These are phyloP conservation scores for Manis crassicaudata DNA, from an alignment of 2,797 vertebrate species.

Conservation along the genomic window DNA sequence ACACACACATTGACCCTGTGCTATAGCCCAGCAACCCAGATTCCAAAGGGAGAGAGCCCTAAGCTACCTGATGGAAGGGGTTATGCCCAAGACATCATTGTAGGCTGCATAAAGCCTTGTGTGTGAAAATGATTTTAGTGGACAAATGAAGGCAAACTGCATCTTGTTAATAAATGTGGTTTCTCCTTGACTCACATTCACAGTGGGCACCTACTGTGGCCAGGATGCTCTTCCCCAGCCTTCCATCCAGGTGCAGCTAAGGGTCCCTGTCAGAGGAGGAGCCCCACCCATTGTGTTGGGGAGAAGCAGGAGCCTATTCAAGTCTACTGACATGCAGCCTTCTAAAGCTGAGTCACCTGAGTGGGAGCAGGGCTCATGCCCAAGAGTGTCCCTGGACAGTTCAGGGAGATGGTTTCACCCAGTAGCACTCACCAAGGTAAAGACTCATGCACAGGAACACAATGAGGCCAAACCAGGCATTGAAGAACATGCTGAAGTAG, in stretches of 20 bases:
- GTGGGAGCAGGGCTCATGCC: rapidly evolving
- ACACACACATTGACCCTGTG: background rate
- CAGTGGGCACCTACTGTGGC: background rate
- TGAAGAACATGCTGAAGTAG: slow-evolving; percentile 95
- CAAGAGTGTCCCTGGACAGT: background rate
- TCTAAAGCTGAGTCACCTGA: background rate
- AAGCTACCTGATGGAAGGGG: background rate
- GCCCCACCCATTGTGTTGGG: background rate
- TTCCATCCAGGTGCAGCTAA: background rate
- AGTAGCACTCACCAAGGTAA: slow-evolving; percentile 93
- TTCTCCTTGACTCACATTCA: background rate
- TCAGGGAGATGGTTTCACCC: background rate
- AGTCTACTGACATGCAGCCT: background rate
- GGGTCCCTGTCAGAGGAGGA: background rate
- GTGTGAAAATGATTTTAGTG: background rate
- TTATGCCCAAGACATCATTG: background rate
- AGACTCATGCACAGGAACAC: slow-evolving; percentile 96
- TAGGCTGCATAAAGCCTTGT: background rate
- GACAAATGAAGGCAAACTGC: background rate
- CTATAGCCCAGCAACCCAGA: background rate
- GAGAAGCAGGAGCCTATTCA: background rate
- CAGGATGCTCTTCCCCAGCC: background rate
- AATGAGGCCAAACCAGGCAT: slow-evolving; percentile 98
- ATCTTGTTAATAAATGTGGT: background rate
- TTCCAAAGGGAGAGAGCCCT: background rate